These are phyloP conservation scores for Nomada lathburiana DNA, from an alignment of 2,888 invertebrate species.

Conservation along the genomic window DNA sequence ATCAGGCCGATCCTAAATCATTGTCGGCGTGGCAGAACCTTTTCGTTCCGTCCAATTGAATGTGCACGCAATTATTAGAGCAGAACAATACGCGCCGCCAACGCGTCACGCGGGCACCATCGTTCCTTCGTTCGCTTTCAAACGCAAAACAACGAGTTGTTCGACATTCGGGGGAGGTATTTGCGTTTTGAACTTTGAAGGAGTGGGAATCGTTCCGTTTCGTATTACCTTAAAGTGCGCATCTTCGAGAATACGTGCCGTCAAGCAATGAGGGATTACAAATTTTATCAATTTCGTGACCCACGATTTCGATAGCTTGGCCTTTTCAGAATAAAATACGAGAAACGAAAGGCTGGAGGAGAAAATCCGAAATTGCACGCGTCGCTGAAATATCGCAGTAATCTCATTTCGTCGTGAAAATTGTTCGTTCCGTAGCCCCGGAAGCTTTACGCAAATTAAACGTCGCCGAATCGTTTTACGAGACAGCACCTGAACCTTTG, in stretches of 20 bases:
- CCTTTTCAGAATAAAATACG: too few relatives aligned
- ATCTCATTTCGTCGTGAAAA: background rate
- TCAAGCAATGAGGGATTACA: too few relatives aligned
- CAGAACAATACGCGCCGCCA: slow-evolving; percentile 68
- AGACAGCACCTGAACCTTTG: too few relatives aligned
- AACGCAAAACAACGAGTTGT: slow-evolving; percentile 25
- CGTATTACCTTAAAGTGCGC: background rate
- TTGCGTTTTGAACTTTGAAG: background rate
- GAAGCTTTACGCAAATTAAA: background rate
- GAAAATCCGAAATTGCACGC: background rate
- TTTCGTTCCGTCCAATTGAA: slow-evolving; percentile 70
- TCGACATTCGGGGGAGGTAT: slow-evolving; percentile 7
- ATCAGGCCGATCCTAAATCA: slow-evolving; percentile 64
- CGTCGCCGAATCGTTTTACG: background rate
- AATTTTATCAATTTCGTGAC: too few relatives aligned
- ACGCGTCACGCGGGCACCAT: slow-evolving; percentile 27
- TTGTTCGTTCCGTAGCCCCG: background rate
- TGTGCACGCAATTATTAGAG: slow-evolving; percentile 68
- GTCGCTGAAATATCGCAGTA: background rate
- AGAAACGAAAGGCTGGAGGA: background rate
- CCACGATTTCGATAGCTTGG: too few relatives aligned
- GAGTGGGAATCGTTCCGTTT: background rate
- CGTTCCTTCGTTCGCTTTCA: slow-evolving; percentile 35
- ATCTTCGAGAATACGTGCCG: background rate
- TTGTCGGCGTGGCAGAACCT: slow-evolving; percentile 61